Evolutionary conservation across 2,888 invertebrate species (phyloP).

Genomic region (Nomada hirtipes): DNA sequence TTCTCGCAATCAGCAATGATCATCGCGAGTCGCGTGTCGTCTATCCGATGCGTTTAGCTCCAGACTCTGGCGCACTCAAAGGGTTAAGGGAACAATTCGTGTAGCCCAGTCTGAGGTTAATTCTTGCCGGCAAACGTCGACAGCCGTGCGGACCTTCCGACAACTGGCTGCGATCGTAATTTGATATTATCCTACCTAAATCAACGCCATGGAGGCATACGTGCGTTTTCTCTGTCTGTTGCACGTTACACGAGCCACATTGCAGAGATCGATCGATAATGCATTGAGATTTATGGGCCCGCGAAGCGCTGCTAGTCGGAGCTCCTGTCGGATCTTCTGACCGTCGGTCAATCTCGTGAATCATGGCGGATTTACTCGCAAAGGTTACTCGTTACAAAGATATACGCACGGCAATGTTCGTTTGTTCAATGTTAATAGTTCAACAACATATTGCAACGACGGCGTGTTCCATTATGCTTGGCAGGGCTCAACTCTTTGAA

Average conservation of each 20-base stretch:
- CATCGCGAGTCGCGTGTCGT: no score
- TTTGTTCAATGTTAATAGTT: conserved; percentile 25
- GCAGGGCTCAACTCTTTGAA: no score
- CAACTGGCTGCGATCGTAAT: conserved; percentile 71
- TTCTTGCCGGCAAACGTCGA: conserved; percentile 20
- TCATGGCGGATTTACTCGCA: conserved; percentile 67
- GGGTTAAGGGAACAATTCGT: conserved; percentile 2
- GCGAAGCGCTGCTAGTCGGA: conserved; percentile 58
- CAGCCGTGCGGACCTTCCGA: conserved; percentile 36
- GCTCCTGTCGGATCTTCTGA: conserved; percentile 68
- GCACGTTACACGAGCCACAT: conserved; percentile 35
- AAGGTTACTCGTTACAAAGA: conserved; percentile 60
- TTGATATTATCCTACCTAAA: conserved; percentile 72
- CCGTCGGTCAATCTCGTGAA: conserved; percentile 73
- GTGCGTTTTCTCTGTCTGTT: conserved; percentile 53
- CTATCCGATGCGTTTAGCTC: no score
- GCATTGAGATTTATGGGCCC: conserved; percentile 74
- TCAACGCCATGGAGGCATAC: conserved; percentile 58
- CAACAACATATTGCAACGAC: background rate
- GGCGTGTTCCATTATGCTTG: background rate
- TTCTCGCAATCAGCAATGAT: no score
- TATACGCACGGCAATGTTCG: conserved; percentile 42
- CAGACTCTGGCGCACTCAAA: no score
- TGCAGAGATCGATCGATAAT: conserved; percentile 66
- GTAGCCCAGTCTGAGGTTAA: background rate